Evolutionary conservation across 1,140 invertebrate genomes (phyloP).

Genomic region (Drosophila nikananu): DNA sequence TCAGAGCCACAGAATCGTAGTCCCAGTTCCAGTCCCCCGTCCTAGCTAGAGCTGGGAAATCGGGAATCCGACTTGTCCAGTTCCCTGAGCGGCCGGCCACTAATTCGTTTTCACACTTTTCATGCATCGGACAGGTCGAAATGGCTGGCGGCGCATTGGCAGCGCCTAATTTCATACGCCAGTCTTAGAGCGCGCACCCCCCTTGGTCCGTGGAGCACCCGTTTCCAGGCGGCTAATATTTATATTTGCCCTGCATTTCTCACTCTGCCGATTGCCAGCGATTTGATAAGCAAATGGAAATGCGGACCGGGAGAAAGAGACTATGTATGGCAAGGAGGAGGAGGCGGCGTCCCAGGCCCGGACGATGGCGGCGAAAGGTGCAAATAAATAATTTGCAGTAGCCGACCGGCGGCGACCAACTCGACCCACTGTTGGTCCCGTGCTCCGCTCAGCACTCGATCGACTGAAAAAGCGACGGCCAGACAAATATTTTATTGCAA

Average conservation of each 20-base stretch:
- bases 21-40: neutral
- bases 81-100: conserved; percentile 38
- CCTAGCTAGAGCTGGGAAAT: neutral
- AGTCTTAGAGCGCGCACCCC: conserved; percentile 34
- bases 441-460: conserved; percentile 10
- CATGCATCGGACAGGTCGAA: conserved; percentile 63
- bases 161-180: conserved; percentile 71
- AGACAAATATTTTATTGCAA: conserved; percentile 84
- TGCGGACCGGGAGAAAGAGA: conserved; percentile 38
- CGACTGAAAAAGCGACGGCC: conserved; percentile 50
- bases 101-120: conserved; percentile 83
- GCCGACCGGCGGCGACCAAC: conserved; percentile 36
- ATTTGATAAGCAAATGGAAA: conserved; percentile 80
- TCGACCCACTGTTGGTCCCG: conserved; percentile 60
- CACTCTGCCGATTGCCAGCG: conserved; percentile 63
- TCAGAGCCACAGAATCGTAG: neutral
- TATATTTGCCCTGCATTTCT: conserved; percentile 83
- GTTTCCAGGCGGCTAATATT: conserved; percentile 63
- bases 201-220: conserved; percentile 12
- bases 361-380: conserved; percentile 72
- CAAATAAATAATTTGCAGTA: conserved; percentile 83
- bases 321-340: neutral
- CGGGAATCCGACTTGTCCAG: conserved; percentile 19
- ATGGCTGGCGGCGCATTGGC: conserved; percentile 56
- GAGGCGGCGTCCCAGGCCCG: conserved; percentile 6